A percentile compares a stretch with the other conserved stretches of the same genome.
Conservation (phyloP, 1,140 invertebrate species). For the Tetragonula clypearis region DNA sequence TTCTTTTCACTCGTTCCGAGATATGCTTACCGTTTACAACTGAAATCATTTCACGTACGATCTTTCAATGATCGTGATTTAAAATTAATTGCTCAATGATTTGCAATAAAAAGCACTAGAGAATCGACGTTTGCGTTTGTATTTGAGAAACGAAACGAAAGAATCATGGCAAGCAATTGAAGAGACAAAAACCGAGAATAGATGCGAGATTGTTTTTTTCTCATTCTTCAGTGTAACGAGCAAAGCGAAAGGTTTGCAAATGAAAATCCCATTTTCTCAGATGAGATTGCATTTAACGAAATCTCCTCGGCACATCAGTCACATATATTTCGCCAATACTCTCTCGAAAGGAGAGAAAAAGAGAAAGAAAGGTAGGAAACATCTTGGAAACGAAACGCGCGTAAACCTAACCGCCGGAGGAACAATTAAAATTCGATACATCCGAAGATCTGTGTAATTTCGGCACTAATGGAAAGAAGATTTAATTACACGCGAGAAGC, state of each 20-base stretch:
- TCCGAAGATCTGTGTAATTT: constrained; percentile 29
- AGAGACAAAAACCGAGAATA: background rate
- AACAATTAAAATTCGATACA: constrained; percentile 15
- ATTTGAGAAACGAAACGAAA: background rate
- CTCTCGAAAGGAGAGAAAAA: background rate
- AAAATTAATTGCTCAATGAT: no score
- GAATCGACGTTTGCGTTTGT: background rate
- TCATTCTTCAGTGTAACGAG: background rate
- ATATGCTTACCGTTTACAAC: no score
- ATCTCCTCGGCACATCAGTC: background rate
- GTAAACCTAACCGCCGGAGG: constrained; percentile 9
- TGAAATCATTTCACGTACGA: no score
- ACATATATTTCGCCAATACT: background rate
- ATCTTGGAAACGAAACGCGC: background rate
- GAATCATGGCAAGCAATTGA: background rate
- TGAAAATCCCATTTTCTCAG: constrained; percentile 15
- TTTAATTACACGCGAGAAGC: constrained; percentile 39
- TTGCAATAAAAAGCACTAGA: no score
- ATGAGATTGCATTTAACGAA: background rate
- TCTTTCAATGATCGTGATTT: no score
- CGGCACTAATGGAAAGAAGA: constrained; percentile 47
- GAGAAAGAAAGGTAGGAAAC: background rate
- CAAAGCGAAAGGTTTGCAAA: background rate
- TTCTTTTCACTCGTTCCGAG: no score
- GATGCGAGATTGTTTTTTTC: background rate